Evolutionary conservation across 2,113 vertebrate species (phyloP), one percentile per base, ranked within the genome.

Genomic region (Haplochromis vanheusdeni): DNA sequence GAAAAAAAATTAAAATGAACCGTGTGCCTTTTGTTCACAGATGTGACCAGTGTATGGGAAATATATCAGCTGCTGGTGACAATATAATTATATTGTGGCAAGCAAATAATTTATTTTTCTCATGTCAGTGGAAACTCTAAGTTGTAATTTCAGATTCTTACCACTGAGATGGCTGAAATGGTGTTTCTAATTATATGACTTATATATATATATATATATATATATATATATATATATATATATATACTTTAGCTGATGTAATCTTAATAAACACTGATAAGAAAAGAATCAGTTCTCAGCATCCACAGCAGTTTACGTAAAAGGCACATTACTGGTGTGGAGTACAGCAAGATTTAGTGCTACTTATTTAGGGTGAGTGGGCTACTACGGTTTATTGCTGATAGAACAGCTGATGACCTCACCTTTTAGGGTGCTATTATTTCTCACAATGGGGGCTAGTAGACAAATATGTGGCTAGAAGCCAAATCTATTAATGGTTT

Each of bases 81-180:
- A 91, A 16, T 89, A 56, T 94, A 94, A 95, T 93, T 92, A 86
- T 55, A 58, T 23, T 45, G 45, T 60, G 7, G 85, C 77, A 33
- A 52, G 84, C 31, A 37, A 86, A 87, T 33, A 55, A 19, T 62
- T 75, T 56, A 94, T 87, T 79, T 82, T 84, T 83, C 84, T 87
- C 87, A 84, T 90, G 88, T 79, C 16, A 4, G 26, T 21, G 55
- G 86, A 89, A 94, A 93, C 87, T 40, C 84, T 87, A 88, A 83
- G 83, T 79, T 52, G 88, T 87, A 81, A 87, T 89, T 91, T 90
- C 6, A 92, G 94, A 95, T 94, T 70, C 82, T 87, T 92, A 90
- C 92, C 91, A 6, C 16, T 4, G 33, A 73, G 81, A 47, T 23
- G 40, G 84, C 58, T 58, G 80, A 85, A 82, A 60, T 73, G 83